Conservation (phyloP, 1,140 invertebrate species). For the Drosophila pectinifera region DNA sequence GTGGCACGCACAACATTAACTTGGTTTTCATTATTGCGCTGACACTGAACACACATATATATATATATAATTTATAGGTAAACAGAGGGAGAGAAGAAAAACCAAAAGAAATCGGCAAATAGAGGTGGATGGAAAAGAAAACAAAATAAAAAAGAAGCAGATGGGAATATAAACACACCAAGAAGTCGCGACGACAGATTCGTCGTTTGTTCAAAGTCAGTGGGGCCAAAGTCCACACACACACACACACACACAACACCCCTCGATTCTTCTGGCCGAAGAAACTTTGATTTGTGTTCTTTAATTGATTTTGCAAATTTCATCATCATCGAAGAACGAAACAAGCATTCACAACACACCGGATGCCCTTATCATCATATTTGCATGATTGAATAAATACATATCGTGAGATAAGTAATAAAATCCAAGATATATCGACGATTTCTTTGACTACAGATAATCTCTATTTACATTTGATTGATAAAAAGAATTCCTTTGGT, state of each 20-base stretch:
- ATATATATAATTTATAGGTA: constrained; percentile 52
- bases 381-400: neutral
- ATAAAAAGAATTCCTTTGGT: neutral
- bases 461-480: no score
- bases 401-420: no score
- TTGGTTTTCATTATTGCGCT: constrained; percentile 46
- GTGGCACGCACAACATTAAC: constrained; percentile 23
- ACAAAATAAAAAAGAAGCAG: neutral
- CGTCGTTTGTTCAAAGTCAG: constrained; percentile 14
- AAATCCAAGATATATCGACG: no score
- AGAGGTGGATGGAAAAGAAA: constrained; percentile 4
- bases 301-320: constrained; percentile 34
- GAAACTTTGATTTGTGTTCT: constrained; percentile 17
- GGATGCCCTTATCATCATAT: neutral
- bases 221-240: constrained; percentile 46
- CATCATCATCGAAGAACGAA: constrained; percentile 13
- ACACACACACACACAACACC: neutral
- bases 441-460: no score
- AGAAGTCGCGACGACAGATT: constrained; percentile 12
- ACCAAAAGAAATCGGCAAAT: constrained; percentile 23
- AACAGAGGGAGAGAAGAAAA: constrained; percentile 33
- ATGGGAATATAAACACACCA: constrained; percentile 2
- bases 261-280: neutral
- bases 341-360: no score
- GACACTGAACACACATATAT: constrained; percentile 37